phyloP scores from a whole-genome alignment of 2,888 invertebrate species.

The Caenorhabditis sulstoni region DNA sequence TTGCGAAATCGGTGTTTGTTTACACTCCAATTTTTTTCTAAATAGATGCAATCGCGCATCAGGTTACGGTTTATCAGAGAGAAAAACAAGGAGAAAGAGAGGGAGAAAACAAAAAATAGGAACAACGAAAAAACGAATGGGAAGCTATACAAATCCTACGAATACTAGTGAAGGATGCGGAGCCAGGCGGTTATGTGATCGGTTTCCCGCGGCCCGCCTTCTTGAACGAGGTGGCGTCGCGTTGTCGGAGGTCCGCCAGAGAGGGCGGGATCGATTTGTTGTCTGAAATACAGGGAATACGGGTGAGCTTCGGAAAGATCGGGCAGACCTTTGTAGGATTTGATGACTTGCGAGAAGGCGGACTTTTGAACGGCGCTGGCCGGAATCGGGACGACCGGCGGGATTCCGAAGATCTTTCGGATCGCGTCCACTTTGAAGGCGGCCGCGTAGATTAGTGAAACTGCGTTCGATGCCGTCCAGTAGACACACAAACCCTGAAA shows the following conservation, averaged over 20 bases:
- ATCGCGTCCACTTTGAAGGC: conserved; percentile 71
- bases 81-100: not conserved
- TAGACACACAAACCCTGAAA: conserved; percentile 77
- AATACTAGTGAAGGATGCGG: not conserved
- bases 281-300: conserved; percentile 43
- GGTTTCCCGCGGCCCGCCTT: conserved; percentile 78
- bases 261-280: conserved; percentile 71
- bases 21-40: not conserved
- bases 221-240: conserved; percentile 74
- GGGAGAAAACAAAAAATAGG: conserved; percentile 7
- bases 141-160: conserved; percentile 10
- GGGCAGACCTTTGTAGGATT: conserved; percentile 59
- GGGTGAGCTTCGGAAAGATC: not conserved
- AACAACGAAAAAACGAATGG: conserved; percentile 2
- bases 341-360: conserved; percentile 57
- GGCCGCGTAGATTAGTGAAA: conserved; percentile 75
- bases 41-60: too few species aligned
- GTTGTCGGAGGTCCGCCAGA: conserved; percentile 67
- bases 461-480: conserved; percentile 77
- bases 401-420: conserved; percentile 68
- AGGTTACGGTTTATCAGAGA: too few species aligned
- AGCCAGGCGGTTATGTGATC: conserved; percentile 35
- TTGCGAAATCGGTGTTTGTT: conserved; percentile 20
- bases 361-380: conserved; percentile 33
- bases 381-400: conserved; percentile 61